Evolutionary conservation across 2,888 invertebrate genomes (phyloP).

Genomic region (Drosophila lutescens): DNA sequence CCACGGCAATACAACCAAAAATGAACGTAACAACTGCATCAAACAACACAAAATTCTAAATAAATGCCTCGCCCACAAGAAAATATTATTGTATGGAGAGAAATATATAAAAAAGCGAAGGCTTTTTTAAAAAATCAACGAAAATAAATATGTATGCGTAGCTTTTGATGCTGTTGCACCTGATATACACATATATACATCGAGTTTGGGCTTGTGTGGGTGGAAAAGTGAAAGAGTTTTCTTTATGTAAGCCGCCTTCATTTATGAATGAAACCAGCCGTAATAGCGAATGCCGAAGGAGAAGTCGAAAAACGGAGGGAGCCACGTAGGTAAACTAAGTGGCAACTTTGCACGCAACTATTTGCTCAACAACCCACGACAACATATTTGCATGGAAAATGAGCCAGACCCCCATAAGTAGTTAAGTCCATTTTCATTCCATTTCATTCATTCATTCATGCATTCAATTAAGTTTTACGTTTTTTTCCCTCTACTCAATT

Average conservation of each 20-base stretch:
- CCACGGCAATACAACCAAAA: constrained; percentile 67
- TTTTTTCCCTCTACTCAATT: constrained; percentile 58
- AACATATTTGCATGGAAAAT: constrained; percentile 58
- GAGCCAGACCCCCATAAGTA: constrained; percentile 34
- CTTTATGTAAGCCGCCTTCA: constrained; percentile 65
- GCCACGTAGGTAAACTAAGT: constrained; percentile 7
- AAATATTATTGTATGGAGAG: constrained; percentile 34
- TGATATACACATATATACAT: constrained; percentile 8
- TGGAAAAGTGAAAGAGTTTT: constrained; percentile 67
- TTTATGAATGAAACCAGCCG: constrained; percentile 71
- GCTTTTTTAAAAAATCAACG: constrained; percentile 21
- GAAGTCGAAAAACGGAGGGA: constrained; percentile 7
- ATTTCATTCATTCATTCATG: constrained; percentile 65
- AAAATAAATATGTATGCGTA: constrained; percentile 24
- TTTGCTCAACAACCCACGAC: constrained; percentile 54
- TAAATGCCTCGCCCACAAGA: constrained; percentile 57
- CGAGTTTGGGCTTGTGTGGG: constrained; percentile 6
- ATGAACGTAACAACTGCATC: constrained; percentile 49
- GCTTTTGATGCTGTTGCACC: constrained; percentile 47
- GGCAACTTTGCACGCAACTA: constrained; percentile 68
- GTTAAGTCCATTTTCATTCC: constrained; percentile 53
- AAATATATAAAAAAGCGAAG: constrained; percentile 19
- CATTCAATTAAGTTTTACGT: constrained; percentile 58
- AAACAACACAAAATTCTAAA: constrained; percentile 65
- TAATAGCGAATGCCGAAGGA: constrained; percentile 51